Conservation (phyloP, 2,113 vertebrate genomes). For the Ctenomys sociabilis region DNA sequence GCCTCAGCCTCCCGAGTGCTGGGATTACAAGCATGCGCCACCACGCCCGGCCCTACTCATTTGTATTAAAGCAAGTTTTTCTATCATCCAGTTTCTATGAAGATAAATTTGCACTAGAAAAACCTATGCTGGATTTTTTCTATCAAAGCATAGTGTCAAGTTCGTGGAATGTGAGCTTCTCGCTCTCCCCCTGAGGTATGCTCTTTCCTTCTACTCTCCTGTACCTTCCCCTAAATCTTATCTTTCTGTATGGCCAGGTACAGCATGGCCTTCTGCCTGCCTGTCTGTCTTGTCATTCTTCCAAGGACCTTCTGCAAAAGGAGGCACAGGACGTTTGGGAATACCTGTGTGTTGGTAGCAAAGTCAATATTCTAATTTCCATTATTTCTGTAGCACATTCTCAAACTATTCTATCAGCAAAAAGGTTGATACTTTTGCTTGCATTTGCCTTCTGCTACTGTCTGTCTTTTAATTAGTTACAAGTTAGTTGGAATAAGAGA, state of each 20-base stretch:
- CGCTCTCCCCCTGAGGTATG: fast-evolving
- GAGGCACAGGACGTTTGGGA: not conserved
- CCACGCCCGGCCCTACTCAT: no score
- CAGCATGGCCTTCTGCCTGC: fast-evolving
- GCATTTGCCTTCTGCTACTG: not conserved
- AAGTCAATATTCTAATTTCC: not conserved
- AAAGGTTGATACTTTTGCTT: not conserved
- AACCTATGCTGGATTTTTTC: not conserved
- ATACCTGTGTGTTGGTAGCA: not conserved
- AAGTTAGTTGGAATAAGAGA: not conserved
- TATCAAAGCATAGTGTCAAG: not conserved
- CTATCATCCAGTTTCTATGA: not conserved
- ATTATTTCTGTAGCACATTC: not conserved
- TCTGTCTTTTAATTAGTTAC: not conserved
- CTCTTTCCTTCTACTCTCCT: fast-evolving
- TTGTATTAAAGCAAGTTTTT: not conserved
- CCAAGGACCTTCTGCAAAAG: fast-evolving
- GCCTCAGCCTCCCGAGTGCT: no score
- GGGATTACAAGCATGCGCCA: no score
- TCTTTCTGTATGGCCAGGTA: not conserved
- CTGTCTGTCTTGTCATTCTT: not conserved
- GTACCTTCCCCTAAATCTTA: no score
- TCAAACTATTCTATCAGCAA: not conserved
- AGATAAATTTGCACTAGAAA: not conserved
- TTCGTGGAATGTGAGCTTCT: not conserved